Percentiles rank a stretch among this genome's conserved stretches.
Evolutionary conservation across 2,113 vertebrate genomes (phyloP).

Genomic region (Oreochromis niloticus): DNA sequence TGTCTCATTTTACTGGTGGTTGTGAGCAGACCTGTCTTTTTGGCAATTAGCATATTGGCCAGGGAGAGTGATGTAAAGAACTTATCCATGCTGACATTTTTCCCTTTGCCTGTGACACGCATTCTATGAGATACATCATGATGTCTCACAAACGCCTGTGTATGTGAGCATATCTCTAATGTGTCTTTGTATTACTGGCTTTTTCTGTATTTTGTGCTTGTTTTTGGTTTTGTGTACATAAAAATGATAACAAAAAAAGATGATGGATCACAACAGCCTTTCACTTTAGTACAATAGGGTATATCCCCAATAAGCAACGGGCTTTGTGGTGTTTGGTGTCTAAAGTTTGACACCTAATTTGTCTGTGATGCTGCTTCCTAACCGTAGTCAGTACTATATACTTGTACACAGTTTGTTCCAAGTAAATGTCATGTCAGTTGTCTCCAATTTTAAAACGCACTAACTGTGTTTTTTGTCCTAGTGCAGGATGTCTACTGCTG

Average conservation of each 20-base stretch:
- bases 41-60: conserved; percentile 15
- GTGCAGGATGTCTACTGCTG: not conserved
- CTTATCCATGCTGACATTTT: not conserved
- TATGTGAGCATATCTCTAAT: not conserved
- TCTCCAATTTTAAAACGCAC: not conserved
- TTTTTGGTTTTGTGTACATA: not conserved
- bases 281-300: not conserved
- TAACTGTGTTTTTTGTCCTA: not conserved
- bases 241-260: not conserved
- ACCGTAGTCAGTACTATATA: not conserved
- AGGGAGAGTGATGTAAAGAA: conserved; percentile 31
- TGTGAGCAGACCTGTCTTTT: not conserved
- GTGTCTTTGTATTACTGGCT: not conserved
- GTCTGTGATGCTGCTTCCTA: not conserved
- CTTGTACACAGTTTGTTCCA: not conserved
- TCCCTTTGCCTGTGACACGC: not conserved
- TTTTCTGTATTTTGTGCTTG: not conserved
- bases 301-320: not conserved
- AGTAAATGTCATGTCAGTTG: not conserved
- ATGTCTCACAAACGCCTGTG: not conserved
- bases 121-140: not conserved
- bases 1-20: not conserved
- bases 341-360: not conserved
- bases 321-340: not conserved
- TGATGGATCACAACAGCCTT: not conserved